phyloP scores from a whole-genome alignment of 1,140 invertebrate species.

The Hydropsyche tenuis region DNA sequence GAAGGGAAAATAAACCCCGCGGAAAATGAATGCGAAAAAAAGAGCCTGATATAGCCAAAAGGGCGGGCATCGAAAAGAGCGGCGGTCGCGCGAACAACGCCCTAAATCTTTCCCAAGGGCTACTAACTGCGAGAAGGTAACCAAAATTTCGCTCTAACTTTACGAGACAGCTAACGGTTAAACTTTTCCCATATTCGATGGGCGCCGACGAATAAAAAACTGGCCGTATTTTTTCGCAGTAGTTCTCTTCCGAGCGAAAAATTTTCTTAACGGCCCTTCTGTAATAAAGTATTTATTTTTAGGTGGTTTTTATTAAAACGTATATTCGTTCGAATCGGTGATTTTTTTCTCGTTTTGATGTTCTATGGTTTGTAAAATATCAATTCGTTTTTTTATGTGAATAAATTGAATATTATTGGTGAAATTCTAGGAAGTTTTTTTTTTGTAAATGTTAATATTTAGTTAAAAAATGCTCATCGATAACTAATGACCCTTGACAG shows the following conservation, averaged over 20 bases:
- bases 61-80: not conserved
- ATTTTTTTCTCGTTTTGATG: too few species aligned
- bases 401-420: too few species aligned
- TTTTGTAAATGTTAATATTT: too few species aligned
- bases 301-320: too few species aligned
- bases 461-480: too few species aligned
- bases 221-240: not conserved
- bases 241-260: not conserved
- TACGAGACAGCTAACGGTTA: conserved; percentile 24
- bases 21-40: conserved; percentile 29
- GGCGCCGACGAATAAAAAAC: conserved; percentile 3
- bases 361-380: too few species aligned
- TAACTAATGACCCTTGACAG: too few species aligned
- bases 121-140: conserved; percentile 25
- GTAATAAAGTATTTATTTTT: too few species aligned
- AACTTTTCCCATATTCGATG: conserved; percentile 26
- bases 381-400: too few species aligned
- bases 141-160: conserved; percentile 24
- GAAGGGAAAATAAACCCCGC: conserved; percentile 28
- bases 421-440: too few species aligned
- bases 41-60: conserved; percentile 6
- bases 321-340: too few species aligned
- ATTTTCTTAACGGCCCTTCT: not conserved
- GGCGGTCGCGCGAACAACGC: conserved; percentile 26
- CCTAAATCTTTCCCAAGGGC: conserved; percentile 31